Evolutionary conservation across 2,113 vertebrate genomes (phyloP), one percentile per base, ranked within the genome.

Genomic region (Panurus biarmicus): DNA sequence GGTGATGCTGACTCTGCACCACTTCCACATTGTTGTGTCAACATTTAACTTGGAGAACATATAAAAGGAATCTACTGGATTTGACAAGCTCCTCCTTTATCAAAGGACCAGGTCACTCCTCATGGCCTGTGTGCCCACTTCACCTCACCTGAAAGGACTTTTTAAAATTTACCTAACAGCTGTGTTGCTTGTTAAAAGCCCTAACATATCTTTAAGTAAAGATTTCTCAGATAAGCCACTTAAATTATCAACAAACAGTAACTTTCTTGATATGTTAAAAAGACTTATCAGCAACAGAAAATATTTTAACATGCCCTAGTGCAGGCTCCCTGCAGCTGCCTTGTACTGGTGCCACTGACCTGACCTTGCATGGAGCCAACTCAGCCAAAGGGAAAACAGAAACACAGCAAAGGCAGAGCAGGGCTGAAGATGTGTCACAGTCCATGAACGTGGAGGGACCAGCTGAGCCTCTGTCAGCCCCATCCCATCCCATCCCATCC

Each of bases 381-480:
- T 18, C 29, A 14, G 35, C 4, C 50, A n/a, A 7, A 57, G 22
- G n/a, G 26, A 28, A 29, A 86, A 29, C 42, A 22, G 1, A 11
- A 38, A 50, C 56, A 6, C 60, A 44, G 85, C 6, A 5, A 53
- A 38, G 47, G 18, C n/a, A 15, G 1, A 1, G 54, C 33, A 16
- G 60, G 29, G 42, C 4, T 48, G 62, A 7, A 4, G 25, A 21
- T 35, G 5, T 31, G 6, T 4, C 48, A 1, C 18, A 24, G 47
- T 0, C 42, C 6, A 0, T 2, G 53, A 19, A 4, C 0, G 0
- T 0, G 26, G 23, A 28, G 33, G 83, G 47, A 54, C 5, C 10
- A 1, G 14, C 35, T 4, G 58, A n/a, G 53, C 47, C 53, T 14
- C 33, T 6, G 18, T 31, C 67, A 48, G 15, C 35, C 23, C 36